These are phyloP conservation scores for Abscondita cerata DNA, from an alignment of 2,888 invertebrate genomes.

Conservation along the genomic window DNA sequence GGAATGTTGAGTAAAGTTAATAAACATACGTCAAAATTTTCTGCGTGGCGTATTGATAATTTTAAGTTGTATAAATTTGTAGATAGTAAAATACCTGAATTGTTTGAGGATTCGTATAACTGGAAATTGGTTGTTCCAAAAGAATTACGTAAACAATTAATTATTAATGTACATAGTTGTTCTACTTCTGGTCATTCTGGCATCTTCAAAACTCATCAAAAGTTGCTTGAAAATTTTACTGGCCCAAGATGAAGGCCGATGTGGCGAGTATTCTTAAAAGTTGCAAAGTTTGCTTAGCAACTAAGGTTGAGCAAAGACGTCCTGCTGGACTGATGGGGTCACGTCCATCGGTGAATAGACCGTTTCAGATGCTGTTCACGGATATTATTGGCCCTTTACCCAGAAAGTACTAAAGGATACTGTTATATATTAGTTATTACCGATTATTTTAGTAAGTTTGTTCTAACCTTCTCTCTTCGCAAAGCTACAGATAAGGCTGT, in stretches of 20 bases:
- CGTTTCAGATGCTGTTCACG: neutral
- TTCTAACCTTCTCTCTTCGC: neutral
- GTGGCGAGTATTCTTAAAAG: neutral
- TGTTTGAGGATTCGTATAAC: neutral
- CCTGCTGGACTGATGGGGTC: no score
- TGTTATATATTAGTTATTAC: no score
- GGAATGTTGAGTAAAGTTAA: neutral
- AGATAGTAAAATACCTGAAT: neutral
- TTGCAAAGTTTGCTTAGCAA: neutral
- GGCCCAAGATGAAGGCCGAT: no score
- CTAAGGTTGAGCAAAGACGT: no score
- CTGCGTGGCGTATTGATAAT: no score
- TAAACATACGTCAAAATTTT: neutral
- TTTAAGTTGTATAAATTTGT: neutral
- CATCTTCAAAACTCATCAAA: no score
- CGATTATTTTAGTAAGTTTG: no score
- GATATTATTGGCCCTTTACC: no score
- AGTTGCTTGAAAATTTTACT: no score
- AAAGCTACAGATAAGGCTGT: neutral
- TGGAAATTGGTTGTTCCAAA: conserved; percentile 6
- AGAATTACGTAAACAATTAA: neutral
- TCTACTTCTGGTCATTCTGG: no score
- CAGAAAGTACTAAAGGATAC: no score
- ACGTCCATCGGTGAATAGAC: neutral
- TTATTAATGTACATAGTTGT: no score